Evolutionary conservation across 2,888 invertebrate genomes (phyloP), one percentile per base, ranked within the genome.

Genomic region (Teleogryllus oceanicus): DNA sequence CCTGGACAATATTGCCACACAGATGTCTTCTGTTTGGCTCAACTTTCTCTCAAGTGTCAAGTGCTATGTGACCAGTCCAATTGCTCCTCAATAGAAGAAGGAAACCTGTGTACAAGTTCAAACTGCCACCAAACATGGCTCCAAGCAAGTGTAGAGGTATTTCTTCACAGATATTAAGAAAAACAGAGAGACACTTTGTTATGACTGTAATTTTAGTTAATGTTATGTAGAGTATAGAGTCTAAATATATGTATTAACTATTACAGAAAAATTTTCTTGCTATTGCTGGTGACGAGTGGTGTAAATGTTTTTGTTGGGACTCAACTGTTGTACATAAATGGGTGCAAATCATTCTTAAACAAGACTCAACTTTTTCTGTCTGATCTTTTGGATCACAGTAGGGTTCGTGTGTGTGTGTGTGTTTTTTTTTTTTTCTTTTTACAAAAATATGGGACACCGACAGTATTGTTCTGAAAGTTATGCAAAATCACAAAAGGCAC

Each of bases 121-220:
- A 18, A 62, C 62, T 62, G 62, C 62, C 62, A 62, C 62, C 62
- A 5, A 18, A 62, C 62, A 62, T 13, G 62, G 62, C 62, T 62
- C 62, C 62, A 18, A 62, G n/a, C 37, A 62, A n/a, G 13, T 62
- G 62, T 62, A 62, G n/a, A 62, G 13, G 62, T 62, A 62, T 62
- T 62, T 62, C 62, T 62, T n/a, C 62, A 62, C 62, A 62, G 62
- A 62, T 62, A 62, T 62, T 62, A n/a, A 62, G n/a, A 18, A 18
- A 62, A 62, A 62, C 62, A 62, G 16, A 62, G 62, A 62, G 62
- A 62, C 62, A 62, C 62, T 62, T n/a, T 18, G n/a, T 62, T 62
- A 62, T 62, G 62, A 62, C 62, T 62, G 62, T 62, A 62, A 62
- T 62, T 62, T 62, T 62, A 62, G 62, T 62, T 62, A 62, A 62